phyloP scores from a whole-genome alignment of 1,140 invertebrate species.

The Drosophila sproati region DNA sequence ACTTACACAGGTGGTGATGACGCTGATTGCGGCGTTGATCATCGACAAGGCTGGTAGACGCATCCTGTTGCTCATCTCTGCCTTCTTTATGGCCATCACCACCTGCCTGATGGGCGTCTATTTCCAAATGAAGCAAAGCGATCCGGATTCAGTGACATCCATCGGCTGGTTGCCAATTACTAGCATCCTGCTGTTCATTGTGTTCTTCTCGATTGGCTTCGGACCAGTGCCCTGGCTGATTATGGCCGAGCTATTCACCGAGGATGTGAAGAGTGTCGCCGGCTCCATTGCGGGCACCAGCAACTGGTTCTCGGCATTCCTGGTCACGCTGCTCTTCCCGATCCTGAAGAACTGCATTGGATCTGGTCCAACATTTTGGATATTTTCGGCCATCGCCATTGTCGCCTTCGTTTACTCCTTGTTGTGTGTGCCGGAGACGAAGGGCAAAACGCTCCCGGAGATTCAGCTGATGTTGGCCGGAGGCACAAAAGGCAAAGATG shows the following conservation, averaged over 20 bases:
- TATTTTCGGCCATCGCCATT: slow-evolving; percentile 90
- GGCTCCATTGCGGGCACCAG: slow-evolving; percentile 90
- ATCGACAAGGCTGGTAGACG: slow-evolving; percentile 89
- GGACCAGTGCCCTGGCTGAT: slow-evolving; percentile 93
- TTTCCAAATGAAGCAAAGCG: slow-evolving; percentile 86
- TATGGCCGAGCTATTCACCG: slow-evolving; percentile 90
- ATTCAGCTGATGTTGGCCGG: slow-evolving; percentile 84
- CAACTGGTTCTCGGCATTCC: slow-evolving; percentile 92
- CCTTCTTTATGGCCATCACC: slow-evolving; percentile 87
- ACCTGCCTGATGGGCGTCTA: slow-evolving; percentile 88
- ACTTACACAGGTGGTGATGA: slow-evolving; percentile 89
- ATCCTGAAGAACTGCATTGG: slow-evolving; percentile 77
- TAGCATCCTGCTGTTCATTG: slow-evolving; percentile 90
- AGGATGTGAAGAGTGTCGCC: slow-evolving; percentile 91
- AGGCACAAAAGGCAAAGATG: slow-evolving; percentile 23
- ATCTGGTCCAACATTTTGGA: slow-evolving; percentile 89
- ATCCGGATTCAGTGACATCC: slow-evolving; percentile 42
- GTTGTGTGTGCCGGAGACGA: slow-evolving; percentile 89
- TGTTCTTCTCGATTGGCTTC: slow-evolving; percentile 91
- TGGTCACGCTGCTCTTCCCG: slow-evolving; percentile 90
- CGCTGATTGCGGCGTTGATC: slow-evolving; percentile 87
- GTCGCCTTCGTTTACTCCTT: slow-evolving; percentile 87
- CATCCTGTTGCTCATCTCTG: slow-evolving; percentile 89
- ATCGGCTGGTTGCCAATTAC: slow-evolving; percentile 90
- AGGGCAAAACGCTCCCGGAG: slow-evolving; percentile 89